A percentile compares a stretch with the other conserved stretches of the same genome.
Conservation (phyloP, 2,888 invertebrate genomes). For the Odontothrips loti region DNA sequence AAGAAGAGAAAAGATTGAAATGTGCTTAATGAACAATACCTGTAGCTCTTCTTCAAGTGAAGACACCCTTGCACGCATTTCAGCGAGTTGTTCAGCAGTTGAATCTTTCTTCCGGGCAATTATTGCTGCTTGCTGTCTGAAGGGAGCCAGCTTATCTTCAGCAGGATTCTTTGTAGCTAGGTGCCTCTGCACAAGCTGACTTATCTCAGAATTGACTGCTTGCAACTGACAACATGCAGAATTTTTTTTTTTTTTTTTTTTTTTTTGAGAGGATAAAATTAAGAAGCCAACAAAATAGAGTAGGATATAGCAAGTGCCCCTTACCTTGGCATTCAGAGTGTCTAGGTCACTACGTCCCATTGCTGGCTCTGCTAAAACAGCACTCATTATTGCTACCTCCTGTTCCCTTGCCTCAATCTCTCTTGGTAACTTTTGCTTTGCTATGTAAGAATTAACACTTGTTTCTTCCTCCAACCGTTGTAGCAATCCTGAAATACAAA, state of each 20-base stretch:
- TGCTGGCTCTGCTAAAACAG: constrained; percentile 62
- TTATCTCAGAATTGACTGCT: constrained; percentile 57
- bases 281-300: not conserved
- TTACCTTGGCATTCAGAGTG: constrained; percentile 59
- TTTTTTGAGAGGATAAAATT: not conserved
- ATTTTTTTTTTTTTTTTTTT: too few relatives aligned
- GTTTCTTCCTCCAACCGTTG: constrained; percentile 72
- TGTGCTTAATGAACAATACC: constrained; percentile 44
- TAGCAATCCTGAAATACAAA: constrained; percentile 52
- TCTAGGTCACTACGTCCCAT: constrained; percentile 62
- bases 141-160: constrained; percentile 73
- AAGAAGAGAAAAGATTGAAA: not conserved
- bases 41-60: constrained; percentile 59
- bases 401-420: constrained; percentile 62
- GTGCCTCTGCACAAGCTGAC: constrained; percentile 66
- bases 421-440: constrained; percentile 72
- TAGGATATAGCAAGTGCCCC: not conserved
- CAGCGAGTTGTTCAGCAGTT: constrained; percentile 64
- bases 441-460: constrained; percentile 68
- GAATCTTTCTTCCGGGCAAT: constrained; percentile 75
- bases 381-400: constrained; percentile 64
- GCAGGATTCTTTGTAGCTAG: constrained; percentile 59
- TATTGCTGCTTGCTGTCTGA: constrained; percentile 78
- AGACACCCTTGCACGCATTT: constrained; percentile 59
- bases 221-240: constrained; percentile 45